Percentiles rank a stretch among this genome's conserved stretches.
phyloP scores from a whole-genome alignment of 2,888 invertebrate genomes.

The Cephus spinipes region DNA sequence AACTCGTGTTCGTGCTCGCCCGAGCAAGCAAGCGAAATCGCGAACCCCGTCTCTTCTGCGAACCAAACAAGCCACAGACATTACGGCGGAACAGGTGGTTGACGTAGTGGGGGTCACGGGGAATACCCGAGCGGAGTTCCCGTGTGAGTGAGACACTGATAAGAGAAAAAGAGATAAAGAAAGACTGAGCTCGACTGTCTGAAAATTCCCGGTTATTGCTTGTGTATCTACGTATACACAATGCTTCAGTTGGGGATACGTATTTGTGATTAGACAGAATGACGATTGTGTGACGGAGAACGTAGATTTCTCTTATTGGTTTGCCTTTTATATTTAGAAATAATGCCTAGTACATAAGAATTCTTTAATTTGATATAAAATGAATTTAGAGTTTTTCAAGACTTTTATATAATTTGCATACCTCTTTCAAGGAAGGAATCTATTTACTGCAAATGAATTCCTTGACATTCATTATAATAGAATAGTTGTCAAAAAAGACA shows the following conservation, averaged over 20 bases:
- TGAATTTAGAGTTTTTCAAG: not conserved
- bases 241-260: not conserved
- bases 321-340: not conserved
- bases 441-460: not conserved
- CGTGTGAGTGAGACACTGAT: slow-evolving; percentile 9
- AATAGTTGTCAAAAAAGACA: not conserved
- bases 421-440: not conserved
- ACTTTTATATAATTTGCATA: not conserved
- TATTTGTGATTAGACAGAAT: not conserved
- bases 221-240: not conserved
- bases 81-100: not conserved
- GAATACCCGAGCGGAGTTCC: slow-evolving; percentile 34
- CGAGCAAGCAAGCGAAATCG: slow-evolving; percentile 2
- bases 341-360: not conserved
- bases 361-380: not conserved
- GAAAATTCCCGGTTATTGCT: not conserved
- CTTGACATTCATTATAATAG: too few relatives aligned
- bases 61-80: not conserved
- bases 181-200: not conserved
- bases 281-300: not conserved
- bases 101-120: slow-evolving; percentile 24
- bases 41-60: slow-evolving; percentile 1
- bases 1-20: not conserved
- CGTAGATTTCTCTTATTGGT: not conserved
- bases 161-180: not conserved